Conservation (phyloP, 2,113 vertebrate genomes). For the Phalacrocorax brasilianus region DNA sequence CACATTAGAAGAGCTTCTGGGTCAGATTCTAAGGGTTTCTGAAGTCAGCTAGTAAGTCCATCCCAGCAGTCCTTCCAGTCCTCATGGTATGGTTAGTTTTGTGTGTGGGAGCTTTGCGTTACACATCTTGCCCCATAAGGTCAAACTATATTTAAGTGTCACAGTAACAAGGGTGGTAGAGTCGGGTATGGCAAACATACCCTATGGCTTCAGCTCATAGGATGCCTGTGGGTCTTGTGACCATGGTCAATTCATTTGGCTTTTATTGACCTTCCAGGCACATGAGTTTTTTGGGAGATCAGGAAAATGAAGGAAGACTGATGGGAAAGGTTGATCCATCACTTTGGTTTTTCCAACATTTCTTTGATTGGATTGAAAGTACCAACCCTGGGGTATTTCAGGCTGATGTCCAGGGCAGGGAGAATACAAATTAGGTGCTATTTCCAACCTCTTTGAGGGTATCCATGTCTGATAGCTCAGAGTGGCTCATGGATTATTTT, state of each 20-base stretch:
- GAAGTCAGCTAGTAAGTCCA: background rate
- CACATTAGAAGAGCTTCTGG: background rate
- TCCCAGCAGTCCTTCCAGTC: background rate
- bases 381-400: background rate
- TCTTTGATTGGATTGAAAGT: background rate
- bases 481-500: background rate
- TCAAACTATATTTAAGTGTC: background rate
- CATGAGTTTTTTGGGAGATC: background rate
- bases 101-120: background rate
- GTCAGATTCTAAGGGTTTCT: background rate
- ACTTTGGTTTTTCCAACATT: background rate
- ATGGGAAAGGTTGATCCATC: background rate
- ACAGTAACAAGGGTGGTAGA: accelerated
- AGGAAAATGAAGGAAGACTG: background rate
- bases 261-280: background rate
- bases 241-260: background rate
- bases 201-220: accelerated
- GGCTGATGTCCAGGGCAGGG: background rate
- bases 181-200: background rate
- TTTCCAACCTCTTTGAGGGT: background rate
- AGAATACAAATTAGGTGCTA: background rate
- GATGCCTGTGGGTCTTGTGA: background rate
- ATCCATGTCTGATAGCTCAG: background rate
- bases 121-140: background rate
- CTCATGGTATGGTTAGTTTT: background rate